Conservation (phyloP, 2,888 invertebrate genomes). For the Mellilla xanthometata region DNA sequence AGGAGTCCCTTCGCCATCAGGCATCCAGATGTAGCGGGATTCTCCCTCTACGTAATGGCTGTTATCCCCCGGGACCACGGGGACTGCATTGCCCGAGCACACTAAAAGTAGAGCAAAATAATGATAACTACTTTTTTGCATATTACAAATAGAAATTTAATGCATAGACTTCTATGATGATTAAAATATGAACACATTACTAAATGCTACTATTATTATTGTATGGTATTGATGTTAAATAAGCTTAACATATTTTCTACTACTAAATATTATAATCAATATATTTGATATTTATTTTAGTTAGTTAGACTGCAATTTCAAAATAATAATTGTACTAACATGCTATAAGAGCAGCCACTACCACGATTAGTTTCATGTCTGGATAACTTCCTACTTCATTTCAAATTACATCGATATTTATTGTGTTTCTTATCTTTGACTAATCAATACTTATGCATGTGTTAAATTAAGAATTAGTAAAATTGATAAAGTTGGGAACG, state of each 20-base stretch:
- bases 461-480: no score
- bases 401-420: slow-evolving; percentile 1
- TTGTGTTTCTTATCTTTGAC: slow-evolving; percentile 1
- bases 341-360: slow-evolving; percentile 37
- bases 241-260: no score
- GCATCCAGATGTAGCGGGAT: slow-evolving; percentile 60
- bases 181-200: no score
- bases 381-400: slow-evolving; percentile 1
- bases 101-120: slow-evolving; percentile 27
- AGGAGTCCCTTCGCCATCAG: slow-evolving; percentile 51
- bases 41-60: slow-evolving; percentile 56
- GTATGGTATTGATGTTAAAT: no score
- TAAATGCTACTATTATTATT: no score
- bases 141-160: no score
- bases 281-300: no score
- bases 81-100: slow-evolving; percentile 41
- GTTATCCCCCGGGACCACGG: slow-evolving; percentile 48
- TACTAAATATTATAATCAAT: no score
- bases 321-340: slow-evolving; percentile 36
- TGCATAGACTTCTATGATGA: no score
- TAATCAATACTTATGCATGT: no score
- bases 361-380: slow-evolving; percentile 39
- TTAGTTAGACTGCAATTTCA: not conserved
- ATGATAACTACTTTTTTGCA: no score
- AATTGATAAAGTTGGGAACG: no score